Conservation (phyloP, 2,888 invertebrate genomes). For the Leptopilina drosophilae region DNA sequence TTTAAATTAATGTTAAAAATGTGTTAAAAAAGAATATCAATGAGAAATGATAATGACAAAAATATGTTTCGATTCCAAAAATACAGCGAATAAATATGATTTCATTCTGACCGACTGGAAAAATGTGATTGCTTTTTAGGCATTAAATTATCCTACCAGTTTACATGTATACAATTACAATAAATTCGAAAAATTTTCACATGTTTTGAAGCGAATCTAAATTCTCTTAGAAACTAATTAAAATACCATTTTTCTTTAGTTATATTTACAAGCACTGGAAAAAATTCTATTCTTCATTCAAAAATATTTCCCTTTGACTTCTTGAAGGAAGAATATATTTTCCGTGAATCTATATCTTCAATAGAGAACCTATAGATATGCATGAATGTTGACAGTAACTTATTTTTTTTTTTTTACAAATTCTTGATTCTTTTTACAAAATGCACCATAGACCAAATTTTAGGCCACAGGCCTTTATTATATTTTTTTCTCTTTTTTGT, state of each 20-base stretch:
- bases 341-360: slow-evolving; percentile 55
- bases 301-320: too few relatives aligned
- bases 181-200: slow-evolving; percentile 10
- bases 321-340: neutral
- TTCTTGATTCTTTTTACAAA: neutral
- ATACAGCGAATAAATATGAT: too few relatives aligned
- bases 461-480: slow-evolving; percentile 41
- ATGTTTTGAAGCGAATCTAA: neutral
- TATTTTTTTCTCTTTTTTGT: slow-evolving; percentile 14
- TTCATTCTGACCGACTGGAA: neutral
- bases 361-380: slow-evolving; percentile 65
- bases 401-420: slow-evolving; percentile 49
- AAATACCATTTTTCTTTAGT: neutral
- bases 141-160: neutral
- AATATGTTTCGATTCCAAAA: neutral
- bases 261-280: neutral
- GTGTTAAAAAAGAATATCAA: neutral
- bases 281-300: too few relatives aligned
- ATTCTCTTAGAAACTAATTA: neutral
- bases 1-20: neutral
- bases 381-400: slow-evolving; percentile 60
- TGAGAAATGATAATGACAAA: neutral
- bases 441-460: slow-evolving; percentile 42
- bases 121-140: slow-evolving; percentile 24
- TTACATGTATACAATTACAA: neutral